These are phyloP conservation scores for Branchellion lobata DNA, from an alignment of 2,888 invertebrate genomes.

Conservation along the genomic window DNA sequence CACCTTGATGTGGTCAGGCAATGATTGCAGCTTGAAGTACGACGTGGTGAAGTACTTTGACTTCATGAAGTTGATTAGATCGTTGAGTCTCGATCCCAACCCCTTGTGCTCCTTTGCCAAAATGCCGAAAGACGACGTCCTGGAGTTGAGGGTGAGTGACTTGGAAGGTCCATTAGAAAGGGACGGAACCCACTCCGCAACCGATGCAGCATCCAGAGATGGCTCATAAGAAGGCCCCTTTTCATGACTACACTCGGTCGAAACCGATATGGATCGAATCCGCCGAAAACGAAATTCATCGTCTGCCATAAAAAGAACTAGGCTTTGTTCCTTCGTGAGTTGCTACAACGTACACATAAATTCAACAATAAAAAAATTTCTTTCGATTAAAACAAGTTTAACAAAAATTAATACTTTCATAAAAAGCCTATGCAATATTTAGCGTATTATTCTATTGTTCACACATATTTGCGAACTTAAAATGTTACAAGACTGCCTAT, in stretches of 20 bases:
- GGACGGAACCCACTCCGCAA: background rate
- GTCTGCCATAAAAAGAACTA: background rate
- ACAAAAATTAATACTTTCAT: too few species aligned
- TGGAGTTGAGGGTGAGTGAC: background rate
- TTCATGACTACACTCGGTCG: background rate
- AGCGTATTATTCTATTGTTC: too few species aligned
- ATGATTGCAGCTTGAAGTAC: constrained; percentile 55
- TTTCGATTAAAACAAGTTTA: too few species aligned
- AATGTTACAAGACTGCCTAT: too few species aligned
- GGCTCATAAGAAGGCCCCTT: background rate
- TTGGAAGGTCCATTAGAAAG: background rate
- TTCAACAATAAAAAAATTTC: too few species aligned
- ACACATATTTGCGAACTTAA: too few species aligned
- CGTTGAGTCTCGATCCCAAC: background rate
- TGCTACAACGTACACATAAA: too few species aligned
- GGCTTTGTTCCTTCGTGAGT: too few species aligned
- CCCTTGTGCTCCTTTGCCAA: constrained; percentile 9
- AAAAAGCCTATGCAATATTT: too few species aligned
- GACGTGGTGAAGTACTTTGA: constrained; percentile 12
- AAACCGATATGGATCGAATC: constrained; percentile 31
- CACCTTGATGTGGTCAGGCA: constrained; percentile 58
- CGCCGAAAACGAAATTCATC: constrained; percentile 19
- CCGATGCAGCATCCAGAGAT: constrained; percentile 12
- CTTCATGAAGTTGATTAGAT: constrained; percentile 33
- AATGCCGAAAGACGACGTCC: background rate